Percentiles rank a stretch among this genome's conserved stretches.
Evolutionary conservation across 2,113 vertebrate species (phyloP).

Genomic region (Sardina pilchardus): DNA sequence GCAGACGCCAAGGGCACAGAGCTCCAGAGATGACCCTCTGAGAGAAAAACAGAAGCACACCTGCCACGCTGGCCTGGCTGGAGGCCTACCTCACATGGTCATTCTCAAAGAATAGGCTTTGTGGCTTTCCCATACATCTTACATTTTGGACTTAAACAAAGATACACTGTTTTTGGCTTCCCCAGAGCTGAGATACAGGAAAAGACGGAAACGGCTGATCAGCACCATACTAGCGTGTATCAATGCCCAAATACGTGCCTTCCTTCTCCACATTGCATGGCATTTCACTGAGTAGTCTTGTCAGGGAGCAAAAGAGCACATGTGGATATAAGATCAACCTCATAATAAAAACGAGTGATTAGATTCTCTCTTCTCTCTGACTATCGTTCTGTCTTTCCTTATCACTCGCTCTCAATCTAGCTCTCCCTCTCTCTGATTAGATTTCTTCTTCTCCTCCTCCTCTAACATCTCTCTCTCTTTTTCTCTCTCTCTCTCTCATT

Average conservation of each 20-base stretch:
- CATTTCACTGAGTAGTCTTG: background rate
- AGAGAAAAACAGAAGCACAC: conserved; percentile 36
- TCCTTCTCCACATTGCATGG: background rate
- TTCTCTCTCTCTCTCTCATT: background rate
- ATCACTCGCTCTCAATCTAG: background rate
- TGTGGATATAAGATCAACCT: background rate
- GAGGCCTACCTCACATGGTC: background rate
- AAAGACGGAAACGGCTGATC: background rate
- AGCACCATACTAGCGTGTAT: background rate
- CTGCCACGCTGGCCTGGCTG: background rate
- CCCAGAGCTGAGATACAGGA: background rate
- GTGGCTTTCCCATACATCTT: background rate
- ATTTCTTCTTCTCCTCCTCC: background rate
- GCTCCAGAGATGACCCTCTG: conserved; percentile 38
- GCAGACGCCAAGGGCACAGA: conserved; percentile 58
- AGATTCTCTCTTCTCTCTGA: background rate
- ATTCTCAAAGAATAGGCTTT: background rate
- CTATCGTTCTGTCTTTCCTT: background rate
- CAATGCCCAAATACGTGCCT: background rate
- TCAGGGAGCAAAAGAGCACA: background rate
- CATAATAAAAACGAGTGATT: background rate
- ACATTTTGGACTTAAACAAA: background rate
- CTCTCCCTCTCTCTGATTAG: background rate
- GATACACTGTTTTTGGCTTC: background rate
- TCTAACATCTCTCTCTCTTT: background rate